phyloP scores from a whole-genome alignment of 2,888 invertebrate genomes.

The Heteropelma amictum region DNA sequence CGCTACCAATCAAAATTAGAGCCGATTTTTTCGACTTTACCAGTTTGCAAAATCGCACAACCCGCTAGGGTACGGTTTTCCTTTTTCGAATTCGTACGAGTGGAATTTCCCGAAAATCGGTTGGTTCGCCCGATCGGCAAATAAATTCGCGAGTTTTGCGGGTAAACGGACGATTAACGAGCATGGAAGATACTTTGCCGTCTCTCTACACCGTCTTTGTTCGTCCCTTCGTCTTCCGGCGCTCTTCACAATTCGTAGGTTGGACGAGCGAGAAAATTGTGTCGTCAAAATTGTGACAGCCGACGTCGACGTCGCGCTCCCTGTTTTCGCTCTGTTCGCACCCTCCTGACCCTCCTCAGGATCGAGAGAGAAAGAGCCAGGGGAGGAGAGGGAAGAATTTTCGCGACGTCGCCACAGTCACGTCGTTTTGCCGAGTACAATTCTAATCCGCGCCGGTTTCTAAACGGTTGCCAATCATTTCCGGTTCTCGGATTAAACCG shows the following conservation, averaged over 20 bases:
- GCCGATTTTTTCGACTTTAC: too few species aligned
- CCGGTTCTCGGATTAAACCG: constrained; percentile 77
- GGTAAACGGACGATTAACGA: too few species aligned
- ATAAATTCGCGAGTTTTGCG: neutral
- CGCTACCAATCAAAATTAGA: too few species aligned
- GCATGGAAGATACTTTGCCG: too few species aligned
- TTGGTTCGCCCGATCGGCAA: neutral
- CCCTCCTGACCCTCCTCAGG: neutral
- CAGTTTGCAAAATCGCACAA: too few species aligned
- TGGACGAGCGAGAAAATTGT: constrained; percentile 64
- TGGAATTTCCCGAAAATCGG: too few species aligned
- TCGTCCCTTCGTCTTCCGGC: neutral
- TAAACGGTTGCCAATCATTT: constrained; percentile 79
- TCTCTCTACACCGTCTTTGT: too few species aligned
- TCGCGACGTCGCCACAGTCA: constrained; percentile 42
- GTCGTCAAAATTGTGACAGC: constrained; percentile 72
- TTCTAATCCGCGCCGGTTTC: constrained; percentile 72
- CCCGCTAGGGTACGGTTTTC: too few species aligned
- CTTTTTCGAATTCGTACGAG: too few species aligned
- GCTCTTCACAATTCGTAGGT: constrained; percentile 36
- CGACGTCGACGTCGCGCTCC: constrained; percentile 17
- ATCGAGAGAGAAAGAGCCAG: neutral
- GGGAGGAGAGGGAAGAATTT: constrained; percentile 20
- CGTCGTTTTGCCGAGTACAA: constrained; percentile 61
- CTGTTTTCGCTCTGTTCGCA: neutral